These are phyloP conservation scores for Microcebus tavaratra DNA, from an alignment of 2,113 vertebrate genomes.

Conservation along the genomic window DNA sequence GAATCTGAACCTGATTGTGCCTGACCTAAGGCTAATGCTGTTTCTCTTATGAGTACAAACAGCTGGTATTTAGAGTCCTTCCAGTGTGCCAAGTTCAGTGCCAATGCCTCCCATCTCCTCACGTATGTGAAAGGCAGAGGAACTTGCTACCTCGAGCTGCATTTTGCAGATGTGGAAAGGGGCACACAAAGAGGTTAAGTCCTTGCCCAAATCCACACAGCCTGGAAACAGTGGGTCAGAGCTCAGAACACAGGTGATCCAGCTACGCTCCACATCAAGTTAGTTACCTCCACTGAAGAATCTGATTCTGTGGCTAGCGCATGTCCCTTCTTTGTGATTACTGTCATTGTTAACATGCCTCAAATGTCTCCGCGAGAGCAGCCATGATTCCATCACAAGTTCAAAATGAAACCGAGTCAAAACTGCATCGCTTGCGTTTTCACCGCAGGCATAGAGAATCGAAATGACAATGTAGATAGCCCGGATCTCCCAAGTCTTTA, in stretches of 20 bases:
- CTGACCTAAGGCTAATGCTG: too few species aligned
- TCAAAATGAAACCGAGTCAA: neutral
- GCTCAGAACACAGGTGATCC: neutral
- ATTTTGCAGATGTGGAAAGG: neutral
- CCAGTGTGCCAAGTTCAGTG: neutral
- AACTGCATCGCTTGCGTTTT: neutral
- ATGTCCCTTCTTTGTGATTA: neutral
- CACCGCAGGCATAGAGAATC: neutral
- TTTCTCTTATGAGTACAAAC: neutral
- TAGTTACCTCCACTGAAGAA: neutral
- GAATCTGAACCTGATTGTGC: neutral
- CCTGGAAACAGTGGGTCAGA: neutral
- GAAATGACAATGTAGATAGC: neutral
- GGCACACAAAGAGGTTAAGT: neutral
- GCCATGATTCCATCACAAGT: neutral
- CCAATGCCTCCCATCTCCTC: neutral
- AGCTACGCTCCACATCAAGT: accelerated
- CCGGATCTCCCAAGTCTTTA: neutral
- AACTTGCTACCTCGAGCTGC: neutral
- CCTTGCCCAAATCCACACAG: neutral
- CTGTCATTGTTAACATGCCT: neutral
- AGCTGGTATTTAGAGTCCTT: neutral
- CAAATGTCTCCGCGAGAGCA: neutral
- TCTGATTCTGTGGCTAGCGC: neutral
- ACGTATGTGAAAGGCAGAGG: accelerated